Conservation (phyloP, 2,888 invertebrate genomes). For the Diogma glabrata region DNA sequence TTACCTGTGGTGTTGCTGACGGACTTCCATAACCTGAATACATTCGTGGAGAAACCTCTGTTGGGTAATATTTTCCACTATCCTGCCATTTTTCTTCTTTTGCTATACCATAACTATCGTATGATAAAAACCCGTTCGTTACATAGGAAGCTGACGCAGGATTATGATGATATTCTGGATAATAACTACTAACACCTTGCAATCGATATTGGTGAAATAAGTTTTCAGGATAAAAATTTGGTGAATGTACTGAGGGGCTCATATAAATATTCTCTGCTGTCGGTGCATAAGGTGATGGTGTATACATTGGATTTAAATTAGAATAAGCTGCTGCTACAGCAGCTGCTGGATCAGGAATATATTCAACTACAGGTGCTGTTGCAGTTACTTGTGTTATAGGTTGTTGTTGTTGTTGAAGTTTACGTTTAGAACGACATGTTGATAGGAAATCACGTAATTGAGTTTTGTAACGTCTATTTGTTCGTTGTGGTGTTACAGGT, state of each 20-base stretch:
- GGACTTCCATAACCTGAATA: slow-evolving; percentile 35
- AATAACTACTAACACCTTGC: slow-evolving; percentile 61
- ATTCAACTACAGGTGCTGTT: slow-evolving; percentile 35
- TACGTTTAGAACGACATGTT: slow-evolving; percentile 76
- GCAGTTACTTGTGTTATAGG: slow-evolving; percentile 28
- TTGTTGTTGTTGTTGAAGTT: slow-evolving; percentile 41
- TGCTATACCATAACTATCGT: slow-evolving; percentile 43
- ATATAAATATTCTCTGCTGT: slow-evolving; percentile 40
- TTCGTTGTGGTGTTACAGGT: slow-evolving; percentile 62
- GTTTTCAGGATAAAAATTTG: slow-evolving; percentile 69
- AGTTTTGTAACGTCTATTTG: slow-evolving; percentile 84
- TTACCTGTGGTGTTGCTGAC: slow-evolving; percentile 34
- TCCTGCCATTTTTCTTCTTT: slow-evolving; percentile 39
- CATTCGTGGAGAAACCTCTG: slow-evolving; percentile 32
- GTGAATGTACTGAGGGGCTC: slow-evolving; percentile 45
- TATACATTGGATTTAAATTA: slow-evolving; percentile 64
- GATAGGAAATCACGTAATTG: slow-evolving; percentile 86
- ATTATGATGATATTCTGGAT: slow-evolving; percentile 64
- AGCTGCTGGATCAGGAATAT: slow-evolving; percentile 41
- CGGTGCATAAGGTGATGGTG: slow-evolving; percentile 63
- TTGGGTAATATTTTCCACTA: slow-evolving; percentile 42
- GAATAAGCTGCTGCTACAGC: slow-evolving; percentile 69
- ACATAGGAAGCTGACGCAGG: slow-evolving; percentile 53
- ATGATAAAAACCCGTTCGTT: slow-evolving; percentile 67
- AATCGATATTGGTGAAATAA: slow-evolving; percentile 84